Conservation (phyloP, 1,140 invertebrate genomes). For the Camponotus pennsylvanicus region DNA sequence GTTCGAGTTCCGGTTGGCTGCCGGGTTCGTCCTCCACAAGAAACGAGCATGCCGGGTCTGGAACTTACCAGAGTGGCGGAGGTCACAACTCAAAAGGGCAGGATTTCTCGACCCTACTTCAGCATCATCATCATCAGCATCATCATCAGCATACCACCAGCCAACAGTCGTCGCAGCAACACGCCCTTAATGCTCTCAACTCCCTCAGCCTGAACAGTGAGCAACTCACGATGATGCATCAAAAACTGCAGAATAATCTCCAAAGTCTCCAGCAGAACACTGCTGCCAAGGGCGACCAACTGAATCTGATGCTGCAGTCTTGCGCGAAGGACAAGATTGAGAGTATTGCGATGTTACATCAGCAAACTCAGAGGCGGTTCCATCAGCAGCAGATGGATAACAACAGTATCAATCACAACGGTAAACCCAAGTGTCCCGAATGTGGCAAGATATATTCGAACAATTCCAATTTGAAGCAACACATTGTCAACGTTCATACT, state of each 20-base stretch:
- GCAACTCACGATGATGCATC: conserved; percentile 82
- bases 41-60: conserved; percentile 79
- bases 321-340: conserved; percentile 83
- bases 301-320: conserved; percentile 83
- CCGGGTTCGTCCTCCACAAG: conserved; percentile 79
- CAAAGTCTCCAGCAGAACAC: conserved; percentile 74
- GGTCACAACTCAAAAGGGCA: conserved; percentile 77
- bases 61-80: conserved; percentile 76
- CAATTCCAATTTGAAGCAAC: conserved; percentile 90
- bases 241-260: conserved; percentile 82
- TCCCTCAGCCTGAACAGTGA: conserved; percentile 78
- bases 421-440: conserved; percentile 89
- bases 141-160: conserved; percentile 79
- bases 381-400: conserved; percentile 71
- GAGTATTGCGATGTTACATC: conserved; percentile 79
- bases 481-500: conserved; percentile 91
- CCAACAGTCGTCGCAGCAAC: conserved; percentile 76
- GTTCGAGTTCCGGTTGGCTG: conserved; percentile 84
- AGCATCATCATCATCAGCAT: conserved; percentile 78
- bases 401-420: conserved; percentile 60
- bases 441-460: conserved; percentile 90
- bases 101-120: conserved; percentile 76
- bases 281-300: conserved; percentile 71
- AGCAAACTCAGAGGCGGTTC: conserved; percentile 66
- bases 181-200: conserved; percentile 72